phyloP scores from a whole-genome alignment of 2,888 invertebrate species.

The Cataglyphis albicans region DNA sequence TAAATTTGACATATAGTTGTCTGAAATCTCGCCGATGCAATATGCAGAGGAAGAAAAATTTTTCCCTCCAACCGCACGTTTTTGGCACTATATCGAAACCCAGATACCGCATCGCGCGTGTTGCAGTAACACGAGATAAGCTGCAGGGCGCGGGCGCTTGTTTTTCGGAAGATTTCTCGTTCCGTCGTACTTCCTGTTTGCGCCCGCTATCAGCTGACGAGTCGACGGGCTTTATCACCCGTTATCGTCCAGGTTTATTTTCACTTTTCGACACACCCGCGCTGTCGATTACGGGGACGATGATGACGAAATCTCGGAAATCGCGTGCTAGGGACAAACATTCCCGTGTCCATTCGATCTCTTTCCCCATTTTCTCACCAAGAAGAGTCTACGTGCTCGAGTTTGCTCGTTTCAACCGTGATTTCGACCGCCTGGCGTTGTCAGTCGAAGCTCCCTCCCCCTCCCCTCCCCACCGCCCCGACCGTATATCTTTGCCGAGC shows the following conservation, averaged over 20 bases:
- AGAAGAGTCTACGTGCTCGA: neutral
- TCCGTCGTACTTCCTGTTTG: conserved; percentile 66
- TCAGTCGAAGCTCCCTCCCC: too few relatives aligned
- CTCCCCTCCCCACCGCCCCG: too few relatives aligned
- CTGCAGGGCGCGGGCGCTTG: conserved; percentile 6
- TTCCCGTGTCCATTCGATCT: neutral
- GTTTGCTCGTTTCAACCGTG: conserved; percentile 22
- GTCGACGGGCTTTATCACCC: conserved; percentile 52
- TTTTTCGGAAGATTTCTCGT: conserved; percentile 60
- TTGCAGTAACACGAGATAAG: conserved; percentile 59
- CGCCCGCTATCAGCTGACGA: conserved; percentile 24
- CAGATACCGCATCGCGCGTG: conserved; percentile 16
- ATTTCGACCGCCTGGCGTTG: conserved; percentile 37
- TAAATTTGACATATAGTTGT: neutral
- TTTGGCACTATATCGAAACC: neutral
- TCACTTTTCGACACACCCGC: conserved; percentile 38
- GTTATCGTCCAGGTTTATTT: conserved; percentile 51
- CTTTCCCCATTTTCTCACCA: neutral
- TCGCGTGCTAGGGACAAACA: neutral
- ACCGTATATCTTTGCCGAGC: conserved; percentile 61
- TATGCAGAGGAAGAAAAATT: neutral
- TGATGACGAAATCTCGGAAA: neutral
- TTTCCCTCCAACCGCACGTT: neutral
- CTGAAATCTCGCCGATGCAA: neutral
- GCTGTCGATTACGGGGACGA: neutral